Evolutionary conservation across 1,140 invertebrate species (phyloP).

Genomic region (Pachypeltis micranthus): DNA sequence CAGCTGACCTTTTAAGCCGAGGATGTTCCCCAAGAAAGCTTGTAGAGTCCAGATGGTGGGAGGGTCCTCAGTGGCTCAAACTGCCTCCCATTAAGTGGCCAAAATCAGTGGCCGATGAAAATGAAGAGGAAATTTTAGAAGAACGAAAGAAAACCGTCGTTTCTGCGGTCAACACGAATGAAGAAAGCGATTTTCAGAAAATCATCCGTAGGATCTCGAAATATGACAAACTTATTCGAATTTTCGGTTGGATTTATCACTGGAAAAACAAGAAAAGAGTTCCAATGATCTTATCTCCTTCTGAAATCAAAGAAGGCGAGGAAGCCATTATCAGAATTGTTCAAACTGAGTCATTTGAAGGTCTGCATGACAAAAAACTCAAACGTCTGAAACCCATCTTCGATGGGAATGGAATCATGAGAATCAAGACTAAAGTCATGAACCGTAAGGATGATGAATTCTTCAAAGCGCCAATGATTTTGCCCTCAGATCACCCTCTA

Average conservation of each 20-base stretch:
- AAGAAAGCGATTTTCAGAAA: not conserved
- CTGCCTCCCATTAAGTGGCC: slow-evolving; percentile 10
- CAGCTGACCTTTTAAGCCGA: slow-evolving; percentile 34
- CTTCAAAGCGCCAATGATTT: not conserved
- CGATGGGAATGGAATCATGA: not conserved
- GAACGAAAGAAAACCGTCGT: not conserved
- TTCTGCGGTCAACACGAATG: not conserved
- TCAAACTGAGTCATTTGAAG: not conserved
- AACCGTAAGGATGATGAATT: not conserved
- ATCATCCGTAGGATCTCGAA: not conserved
- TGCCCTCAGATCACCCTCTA: not conserved
- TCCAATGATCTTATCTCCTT: not conserved
- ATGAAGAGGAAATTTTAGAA: slow-evolving; percentile 16
- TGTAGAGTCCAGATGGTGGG: slow-evolving; percentile 33
- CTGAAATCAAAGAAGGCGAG: not conserved
- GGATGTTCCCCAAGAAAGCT: slow-evolving; percentile 30
- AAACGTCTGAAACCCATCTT: not conserved
- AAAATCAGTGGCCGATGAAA: not conserved
- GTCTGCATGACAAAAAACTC: not conserved
- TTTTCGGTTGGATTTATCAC: not conserved
- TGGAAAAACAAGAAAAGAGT: not conserved
- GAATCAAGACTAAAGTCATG: slow-evolving; percentile 9
- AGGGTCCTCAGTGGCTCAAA: slow-evolving; percentile 33
- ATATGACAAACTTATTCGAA: not conserved
- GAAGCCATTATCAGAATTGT: not conserved